Evolutionary conservation across 2,888 invertebrate species (phyloP).

Genomic region (Lasioglossum oenotherae): DNA sequence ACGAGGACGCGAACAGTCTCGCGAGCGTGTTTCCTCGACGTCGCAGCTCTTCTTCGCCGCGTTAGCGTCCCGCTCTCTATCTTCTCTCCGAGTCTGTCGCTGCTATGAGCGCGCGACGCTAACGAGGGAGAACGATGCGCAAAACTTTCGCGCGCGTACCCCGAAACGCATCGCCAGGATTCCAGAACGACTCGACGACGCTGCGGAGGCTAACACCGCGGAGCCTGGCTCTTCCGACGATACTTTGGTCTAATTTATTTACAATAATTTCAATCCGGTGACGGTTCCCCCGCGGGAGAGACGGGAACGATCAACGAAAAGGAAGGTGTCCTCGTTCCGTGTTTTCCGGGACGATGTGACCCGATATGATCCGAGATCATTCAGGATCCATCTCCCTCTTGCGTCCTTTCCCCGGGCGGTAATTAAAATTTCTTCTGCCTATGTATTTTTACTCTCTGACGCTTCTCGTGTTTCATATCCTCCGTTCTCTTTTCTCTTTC

Average conservation of each 20-base stretch:
- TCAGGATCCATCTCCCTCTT: background rate
- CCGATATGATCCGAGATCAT: background rate
- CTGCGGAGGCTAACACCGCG: background rate
- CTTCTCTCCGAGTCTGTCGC: background rate
- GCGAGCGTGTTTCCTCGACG: background rate
- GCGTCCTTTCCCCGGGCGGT: constrained; percentile 70
- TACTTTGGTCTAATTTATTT: constrained; percentile 38
- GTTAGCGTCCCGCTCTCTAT: background rate
- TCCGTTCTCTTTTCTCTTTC: background rate
- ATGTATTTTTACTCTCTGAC: background rate
- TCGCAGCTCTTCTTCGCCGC: background rate
- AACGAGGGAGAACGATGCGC: background rate
- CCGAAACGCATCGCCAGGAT: constrained; percentile 4
- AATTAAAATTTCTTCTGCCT: constrained; percentile 78
- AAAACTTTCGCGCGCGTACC: background rate
- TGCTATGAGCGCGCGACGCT: background rate
- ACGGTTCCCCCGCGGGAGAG: background rate
- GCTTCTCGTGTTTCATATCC: background rate
- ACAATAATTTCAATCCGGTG: constrained; percentile 31
- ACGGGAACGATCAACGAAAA: constrained; percentile 3
- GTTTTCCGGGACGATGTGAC: background rate
- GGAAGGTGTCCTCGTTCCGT: constrained; percentile 1
- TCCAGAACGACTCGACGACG: background rate
- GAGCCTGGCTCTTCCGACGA: constrained; percentile 18
- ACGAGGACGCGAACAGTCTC: constrained; percentile 18